Evolutionary conservation across 2,888 invertebrate genomes (phyloP), one percentile per base, ranked within the genome.

Genomic region (Noctua janthe): DNA sequence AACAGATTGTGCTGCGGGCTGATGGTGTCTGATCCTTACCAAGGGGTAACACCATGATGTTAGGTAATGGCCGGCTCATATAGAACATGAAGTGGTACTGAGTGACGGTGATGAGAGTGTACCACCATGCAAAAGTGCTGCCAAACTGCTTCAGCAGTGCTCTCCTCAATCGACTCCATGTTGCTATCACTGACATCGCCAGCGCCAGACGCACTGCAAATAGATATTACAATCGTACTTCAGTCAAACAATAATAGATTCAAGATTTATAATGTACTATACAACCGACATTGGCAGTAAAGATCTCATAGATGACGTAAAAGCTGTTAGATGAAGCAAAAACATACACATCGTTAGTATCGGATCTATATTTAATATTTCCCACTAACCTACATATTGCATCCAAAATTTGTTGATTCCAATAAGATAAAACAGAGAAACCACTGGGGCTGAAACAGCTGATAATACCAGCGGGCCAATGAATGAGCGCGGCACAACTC

Each of bases 21-120:
- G 43, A 43, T 1, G 3, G 23, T 7, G 54, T 59, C 59, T n/a
- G 56, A 56, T n/a, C 7, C 89, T 82, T 97, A 99, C 99, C 99
- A 93, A 99, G 95, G 76, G 99, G 98, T 91, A 99, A 95, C 64
- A 98, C 99, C 97, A 99, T 98, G 56, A 98, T 98, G 95, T 99
- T 99, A 78, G 99, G 99, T 91, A 99, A 97, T 20, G 99, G 98
- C 82, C 99, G 97, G 91, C 99, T 99, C 95, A 99, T 97, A 94
- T 99, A 99, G 95, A 99, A 99, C 97, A 99, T 98, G 93, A 99
- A 99, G 96, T 99, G 99, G 95, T 99, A 99, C 95, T 99, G 99
- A 1, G 99, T 98, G 39, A 98, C 97, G 3, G 99, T 99, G 80
- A 99, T 98, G 10, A 98, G 95, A 43, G 98, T 97, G 91, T 98